These are phyloP conservation scores for Liopterus haemorrhoidalis DNA, from an alignment of 2,888 invertebrate genomes.

Conservation along the genomic window DNA sequence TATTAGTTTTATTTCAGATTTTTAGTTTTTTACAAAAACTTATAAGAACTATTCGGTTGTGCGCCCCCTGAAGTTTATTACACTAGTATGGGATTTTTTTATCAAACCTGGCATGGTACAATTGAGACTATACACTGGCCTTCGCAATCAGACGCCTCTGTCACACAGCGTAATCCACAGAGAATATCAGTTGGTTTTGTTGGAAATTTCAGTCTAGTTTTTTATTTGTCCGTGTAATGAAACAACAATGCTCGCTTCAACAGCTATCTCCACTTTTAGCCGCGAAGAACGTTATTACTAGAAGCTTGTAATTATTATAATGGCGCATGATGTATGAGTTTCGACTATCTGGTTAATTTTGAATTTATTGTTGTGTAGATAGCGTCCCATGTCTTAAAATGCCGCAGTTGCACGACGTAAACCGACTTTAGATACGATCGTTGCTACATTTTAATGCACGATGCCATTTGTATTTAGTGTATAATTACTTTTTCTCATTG, in stretches of 20 bases:
- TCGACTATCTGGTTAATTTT: constrained; percentile 38
- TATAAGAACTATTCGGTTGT: no score
- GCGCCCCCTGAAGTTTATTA: no score
- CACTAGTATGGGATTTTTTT: no score
- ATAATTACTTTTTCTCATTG: constrained; percentile 17
- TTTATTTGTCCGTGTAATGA: neutral
- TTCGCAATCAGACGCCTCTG: no score
- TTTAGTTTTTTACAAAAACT: no score
- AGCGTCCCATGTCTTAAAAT: constrained; percentile 26
- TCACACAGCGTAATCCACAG: no score
- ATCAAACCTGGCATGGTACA: no score
- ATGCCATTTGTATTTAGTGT: constrained; percentile 17
- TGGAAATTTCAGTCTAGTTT: constrained; percentile 1
- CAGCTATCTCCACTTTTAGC: constrained; percentile 3
- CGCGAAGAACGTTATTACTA: constrained; percentile 18
- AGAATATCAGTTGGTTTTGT: no score
- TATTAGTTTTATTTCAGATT: no score
- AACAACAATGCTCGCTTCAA: constrained; percentile 2
- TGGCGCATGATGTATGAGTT: constrained; percentile 17
- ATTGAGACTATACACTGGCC: no score
- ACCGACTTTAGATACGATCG: constrained; percentile 14
- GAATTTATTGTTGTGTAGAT: constrained; percentile 41
- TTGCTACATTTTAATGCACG: constrained; percentile 16
- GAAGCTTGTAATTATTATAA: constrained; percentile 21
- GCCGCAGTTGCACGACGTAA: constrained; percentile 9